Evolutionary conservation across 2,888 invertebrate species (phyloP).

Genomic region (Ethmia dodecea): DNA sequence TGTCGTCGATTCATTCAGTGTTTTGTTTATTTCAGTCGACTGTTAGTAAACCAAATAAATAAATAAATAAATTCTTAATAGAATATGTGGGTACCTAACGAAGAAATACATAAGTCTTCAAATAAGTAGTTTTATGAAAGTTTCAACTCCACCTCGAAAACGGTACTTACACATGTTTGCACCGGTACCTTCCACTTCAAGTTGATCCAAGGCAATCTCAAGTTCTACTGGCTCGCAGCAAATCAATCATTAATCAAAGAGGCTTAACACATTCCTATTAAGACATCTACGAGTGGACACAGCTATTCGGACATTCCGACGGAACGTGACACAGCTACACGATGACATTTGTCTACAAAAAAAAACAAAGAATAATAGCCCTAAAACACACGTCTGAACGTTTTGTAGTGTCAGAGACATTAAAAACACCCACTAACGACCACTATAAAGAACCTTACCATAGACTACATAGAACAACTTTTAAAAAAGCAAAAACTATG

Average conservation of each 20-base stretch:
- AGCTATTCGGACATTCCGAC: conserved; percentile 16
- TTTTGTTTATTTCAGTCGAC: no score
- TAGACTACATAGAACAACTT: conserved; percentile 28
- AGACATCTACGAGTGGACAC: conserved; percentile 18
- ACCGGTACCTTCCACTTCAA: no score
- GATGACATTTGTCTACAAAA: conserved; percentile 28
- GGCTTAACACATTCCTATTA: conserved; percentile 15
- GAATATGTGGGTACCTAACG: no score
- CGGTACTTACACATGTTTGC: no score
- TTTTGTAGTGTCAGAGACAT: conserved; percentile 7
- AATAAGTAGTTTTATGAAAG: no score
- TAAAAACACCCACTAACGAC: conserved; percentile 6
- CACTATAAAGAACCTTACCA: conserved; percentile 26
- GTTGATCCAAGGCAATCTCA: no score
- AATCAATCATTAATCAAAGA: conserved; percentile 15
- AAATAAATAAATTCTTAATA: no score
- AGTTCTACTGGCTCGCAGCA: no score
- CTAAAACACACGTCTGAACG: conserved; percentile 8
- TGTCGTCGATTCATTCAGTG: no score
- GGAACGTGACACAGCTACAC: conserved; percentile 21
- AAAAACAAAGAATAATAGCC: conserved; percentile 15
- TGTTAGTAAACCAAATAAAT: no score
- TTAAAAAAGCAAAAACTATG: conserved; percentile 19
- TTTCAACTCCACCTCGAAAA: no score
- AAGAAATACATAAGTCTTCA: no score